These are phyloP conservation scores for Furcifer pardalis DNA, from an alignment of 2,797 vertebrate species.

Conservation along the genomic window DNA sequence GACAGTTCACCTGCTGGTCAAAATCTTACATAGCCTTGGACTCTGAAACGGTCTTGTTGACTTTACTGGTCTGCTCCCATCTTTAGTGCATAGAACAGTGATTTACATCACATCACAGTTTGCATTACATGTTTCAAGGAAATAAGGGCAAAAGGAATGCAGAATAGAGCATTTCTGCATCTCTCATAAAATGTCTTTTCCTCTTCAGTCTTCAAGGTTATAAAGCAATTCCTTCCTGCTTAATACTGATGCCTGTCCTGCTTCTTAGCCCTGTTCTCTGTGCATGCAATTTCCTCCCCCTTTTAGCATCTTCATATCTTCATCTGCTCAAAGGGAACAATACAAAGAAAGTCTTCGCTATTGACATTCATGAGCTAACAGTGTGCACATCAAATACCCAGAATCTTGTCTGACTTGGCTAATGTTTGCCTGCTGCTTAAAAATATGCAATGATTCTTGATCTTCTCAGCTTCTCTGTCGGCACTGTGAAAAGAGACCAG, in stretches of 20 bases:
- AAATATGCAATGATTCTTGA: neutral
- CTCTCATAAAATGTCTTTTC: neutral
- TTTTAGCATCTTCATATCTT: neutral
- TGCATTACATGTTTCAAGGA: neutral
- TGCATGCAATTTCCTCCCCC: neutral
- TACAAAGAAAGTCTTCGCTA: neutral
- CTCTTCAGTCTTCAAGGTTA: slow-evolving; percentile 28
- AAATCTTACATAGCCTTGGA: neutral
- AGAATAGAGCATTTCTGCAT: neutral
- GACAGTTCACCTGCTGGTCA: neutral
- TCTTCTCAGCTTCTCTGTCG: neutral
- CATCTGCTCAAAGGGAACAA: slow-evolving; percentile 11
- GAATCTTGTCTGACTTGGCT: neutral
- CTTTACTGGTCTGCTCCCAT: too few relatives aligned
- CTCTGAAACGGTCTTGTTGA: neutral
- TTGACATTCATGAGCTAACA: slow-evolving; percentile 17
- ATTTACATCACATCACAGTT: neutral
- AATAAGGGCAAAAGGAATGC: neutral
- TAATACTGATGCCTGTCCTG: neutral
- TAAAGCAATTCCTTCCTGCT: slow-evolving; percentile 18
- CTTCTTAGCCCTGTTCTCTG: neutral
- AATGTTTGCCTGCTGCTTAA: slow-evolving; percentile 22
- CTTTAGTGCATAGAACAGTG: neutral
- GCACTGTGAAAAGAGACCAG: neutral
- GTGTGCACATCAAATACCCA: neutral